Base-by-base conservation (phyloP, 2,888 invertebrate genomes). In the Drosophila flavopinicola region DNA sequence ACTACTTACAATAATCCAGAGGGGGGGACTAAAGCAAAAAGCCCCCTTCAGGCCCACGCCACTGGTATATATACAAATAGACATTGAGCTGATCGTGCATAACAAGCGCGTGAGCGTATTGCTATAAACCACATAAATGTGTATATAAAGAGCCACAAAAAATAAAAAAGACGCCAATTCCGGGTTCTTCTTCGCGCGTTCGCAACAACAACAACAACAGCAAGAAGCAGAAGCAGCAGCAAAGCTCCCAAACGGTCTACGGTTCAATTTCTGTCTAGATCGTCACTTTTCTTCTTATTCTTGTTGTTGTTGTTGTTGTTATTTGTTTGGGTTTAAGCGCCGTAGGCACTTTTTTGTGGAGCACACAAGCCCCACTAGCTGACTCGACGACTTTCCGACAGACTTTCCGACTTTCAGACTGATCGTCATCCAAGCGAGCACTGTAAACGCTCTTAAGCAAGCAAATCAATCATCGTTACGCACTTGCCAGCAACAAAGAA, bases 381-480 rank as follows among this genome's bases (percentile, higher is more conserved):
- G 33, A 25, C 15, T 3, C n/a, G n/a, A n/a, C n/a, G 13, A 29
- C 39, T n/a, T 20, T 20, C 20, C 2, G 39, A 49, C 38, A 17
- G 48, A 38, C 11, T 10, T 38, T 11, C 30, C 3, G 54, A 27
- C 38, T 32, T 30, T 10, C 53, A 11, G 10, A 24, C 33, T 23
- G 41, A 57, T 57, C 6, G 47, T 10, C 68, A 58, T 61, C 63
- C 49, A 59, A 41, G 23, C 57, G 54, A 53, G 15, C 48, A 27
- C 54, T 48, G 37, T 42, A 17, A 49, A 60, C 45, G 59, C 54
- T 69, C 48, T 49, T 53, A 53, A 58, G 61, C 65, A 66, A 67
- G 70, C 80, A 83, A 86, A 86, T 83, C 83, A 83, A 83, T 83
- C 83, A 82, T 85, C 74, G 83, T 73, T 82, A 85, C 69, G 78